Conservation (phyloP, 53 echinoderm and acorn worm genomes). For the Astropecten irregularis region DNA sequence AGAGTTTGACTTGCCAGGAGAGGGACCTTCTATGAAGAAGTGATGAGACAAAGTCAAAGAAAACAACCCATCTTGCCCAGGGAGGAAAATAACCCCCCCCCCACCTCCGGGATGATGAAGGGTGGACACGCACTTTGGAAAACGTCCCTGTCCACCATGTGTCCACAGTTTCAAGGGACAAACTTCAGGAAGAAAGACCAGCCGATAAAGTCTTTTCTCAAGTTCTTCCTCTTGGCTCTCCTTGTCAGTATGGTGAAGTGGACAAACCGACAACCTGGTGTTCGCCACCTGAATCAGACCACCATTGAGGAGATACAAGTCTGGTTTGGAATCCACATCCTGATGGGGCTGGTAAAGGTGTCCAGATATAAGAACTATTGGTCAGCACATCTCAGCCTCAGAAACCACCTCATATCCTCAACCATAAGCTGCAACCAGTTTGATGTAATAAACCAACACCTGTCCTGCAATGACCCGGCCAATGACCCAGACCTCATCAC, state of each 20-base stretch:
- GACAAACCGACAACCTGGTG: no score
- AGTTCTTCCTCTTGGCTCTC: background rate
- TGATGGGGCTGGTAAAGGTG: slow-evolving; percentile 45
- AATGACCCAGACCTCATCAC: background rate
- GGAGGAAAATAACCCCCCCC: no score
- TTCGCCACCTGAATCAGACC: background rate
- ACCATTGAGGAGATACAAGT: background rate
- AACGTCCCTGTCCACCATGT: no score
- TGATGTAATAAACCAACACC: background rate
- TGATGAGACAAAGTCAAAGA: no score
- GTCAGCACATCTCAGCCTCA: background rate
- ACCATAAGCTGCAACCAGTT: slow-evolving; percentile 28
- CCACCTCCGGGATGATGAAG: no score
- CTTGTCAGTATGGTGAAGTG: background rate
- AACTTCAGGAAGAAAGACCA: background rate
- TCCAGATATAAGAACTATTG: slow-evolving; percentile 23
- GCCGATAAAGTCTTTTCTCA: background rate
- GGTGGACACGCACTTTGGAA: no score
- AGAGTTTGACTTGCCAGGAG: no score
- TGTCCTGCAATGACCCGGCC: background rate
- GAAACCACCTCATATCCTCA: slow-evolving; percentile 4
- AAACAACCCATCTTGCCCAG: no score
- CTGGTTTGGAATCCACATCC: slow-evolving; percentile 21
- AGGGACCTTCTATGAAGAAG: no score
- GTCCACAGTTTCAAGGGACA: no score